Evolutionary conservation across 2,113 vertebrate genomes (phyloP), one percentile per base, ranked within the genome.

Genomic region (Lepisosteus oculatus): DNA sequence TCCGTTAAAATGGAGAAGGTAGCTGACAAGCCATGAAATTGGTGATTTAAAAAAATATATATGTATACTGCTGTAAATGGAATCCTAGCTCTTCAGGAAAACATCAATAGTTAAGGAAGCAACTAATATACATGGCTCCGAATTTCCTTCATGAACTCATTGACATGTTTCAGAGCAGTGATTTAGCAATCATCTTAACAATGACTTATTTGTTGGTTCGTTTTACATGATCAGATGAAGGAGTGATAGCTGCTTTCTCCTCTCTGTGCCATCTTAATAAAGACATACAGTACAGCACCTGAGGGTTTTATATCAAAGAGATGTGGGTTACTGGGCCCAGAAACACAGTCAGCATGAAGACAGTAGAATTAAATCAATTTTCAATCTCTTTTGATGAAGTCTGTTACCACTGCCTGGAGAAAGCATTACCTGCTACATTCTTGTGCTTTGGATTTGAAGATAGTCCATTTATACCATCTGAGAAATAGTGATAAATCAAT

Each of bases 191-290:
- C 83, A 82, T 81, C 79, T 86, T 82, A 82, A 78, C 83, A 61
- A 70, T 17, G 72, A 67, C 61, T 57, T 0, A 68, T 71, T 73
- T 67, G 77, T 73, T 78, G 55, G 44, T 80, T 89, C 82, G 81
- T 83, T 89, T 81, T 87, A 69, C 77, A 72, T 43, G 68, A 86
- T 83, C 80, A 86, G 84, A 85, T 86, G 82, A 85, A 84, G 80
- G 70, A 74, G 77, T 76, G 76, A 77, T 72, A 74, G 82, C 86
- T 85, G 67, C 69, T 81, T 83, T 84, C 76, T 83, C 66, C 76
- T 83, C 67, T 57, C 66, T 57, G 74, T 66, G 72, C 69, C 74
- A 77, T 66, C 44, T 73, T 75, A 54, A 55, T 61, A 74, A 76
- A 73, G 67, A 61, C 76, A 55, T 73, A 61, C 57, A 80, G 65